A percentile compares a stretch with the other conserved stretches of the same genome.
Conservation (phyloP, 1,140 invertebrate genomes). For the Orussus abietinus region DNA sequence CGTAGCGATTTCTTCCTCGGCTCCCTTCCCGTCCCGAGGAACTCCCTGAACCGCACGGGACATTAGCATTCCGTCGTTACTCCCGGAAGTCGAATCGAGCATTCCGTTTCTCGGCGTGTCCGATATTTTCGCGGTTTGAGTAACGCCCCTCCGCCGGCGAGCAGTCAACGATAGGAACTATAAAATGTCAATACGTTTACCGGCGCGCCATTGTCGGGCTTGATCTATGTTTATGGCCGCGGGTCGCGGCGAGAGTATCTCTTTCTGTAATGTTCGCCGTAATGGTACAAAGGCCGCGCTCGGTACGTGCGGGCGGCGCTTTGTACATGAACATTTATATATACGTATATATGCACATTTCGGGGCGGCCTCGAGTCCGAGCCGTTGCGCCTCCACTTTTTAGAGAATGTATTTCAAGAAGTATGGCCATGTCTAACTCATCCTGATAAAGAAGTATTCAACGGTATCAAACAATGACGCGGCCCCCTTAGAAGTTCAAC, state of each 20-base stretch:
- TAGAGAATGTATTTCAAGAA: too few species aligned
- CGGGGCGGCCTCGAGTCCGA: neutral
- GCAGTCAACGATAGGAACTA: slow-evolving; percentile 30
- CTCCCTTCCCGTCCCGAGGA: slow-evolving; percentile 34
- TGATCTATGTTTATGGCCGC: slow-evolving; percentile 39
- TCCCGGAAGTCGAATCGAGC: slow-evolving; percentile 25
- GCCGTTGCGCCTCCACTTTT: too few species aligned
- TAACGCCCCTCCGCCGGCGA: slow-evolving; percentile 25
- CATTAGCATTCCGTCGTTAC: slow-evolving; percentile 32
- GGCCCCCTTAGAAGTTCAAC: too few species aligned
- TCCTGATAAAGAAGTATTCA: too few species aligned
- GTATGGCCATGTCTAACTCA: too few species aligned
- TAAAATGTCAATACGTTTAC: slow-evolving; percentile 45
- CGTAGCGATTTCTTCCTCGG: too few species aligned
- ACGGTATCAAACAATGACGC: too few species aligned
- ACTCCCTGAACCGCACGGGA: slow-evolving; percentile 29
- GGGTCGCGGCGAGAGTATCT: slow-evolving; percentile 17
- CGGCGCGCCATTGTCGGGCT: slow-evolving; percentile 34
- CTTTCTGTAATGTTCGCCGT: slow-evolving; percentile 26
- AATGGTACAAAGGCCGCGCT: slow-evolving; percentile 23
- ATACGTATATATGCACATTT: neutral
- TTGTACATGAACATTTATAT: neutral
- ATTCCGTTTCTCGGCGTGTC: neutral
- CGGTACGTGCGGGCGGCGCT: slow-evolving; percentile 5
- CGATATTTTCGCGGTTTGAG: slow-evolving; percentile 27